Evolutionary conservation across 2,113 vertebrate genomes (phyloP).

Genomic region (Cepphus grylle): DNA sequence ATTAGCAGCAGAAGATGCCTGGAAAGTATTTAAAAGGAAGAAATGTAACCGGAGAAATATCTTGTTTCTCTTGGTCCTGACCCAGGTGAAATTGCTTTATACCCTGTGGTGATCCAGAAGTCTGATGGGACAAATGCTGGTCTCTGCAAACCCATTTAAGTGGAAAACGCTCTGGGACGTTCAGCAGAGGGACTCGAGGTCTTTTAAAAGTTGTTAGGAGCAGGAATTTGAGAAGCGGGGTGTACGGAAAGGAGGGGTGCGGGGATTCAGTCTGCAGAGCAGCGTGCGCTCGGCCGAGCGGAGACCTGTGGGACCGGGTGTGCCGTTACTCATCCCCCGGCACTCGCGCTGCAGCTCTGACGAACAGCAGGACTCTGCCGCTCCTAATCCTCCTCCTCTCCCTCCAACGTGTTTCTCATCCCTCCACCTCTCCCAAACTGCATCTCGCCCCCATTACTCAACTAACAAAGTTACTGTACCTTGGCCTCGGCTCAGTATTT

Average conservation of each 20-base stretch:
- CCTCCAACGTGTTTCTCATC: conserved; percentile 28
- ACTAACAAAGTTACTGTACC: background rate
- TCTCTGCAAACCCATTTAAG: background rate
- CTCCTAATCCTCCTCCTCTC: background rate
- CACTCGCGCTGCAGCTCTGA: background rate
- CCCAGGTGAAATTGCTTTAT: background rate
- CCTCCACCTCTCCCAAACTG: background rate
- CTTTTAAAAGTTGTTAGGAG: background rate
- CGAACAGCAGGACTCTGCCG: conserved; percentile 3
- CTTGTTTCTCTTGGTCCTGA: conserved; percentile 30
- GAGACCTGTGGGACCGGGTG: conserved; percentile 36
- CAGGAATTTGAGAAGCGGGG: background rate
- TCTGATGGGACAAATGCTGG: background rate
- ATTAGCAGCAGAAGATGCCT: background rate
- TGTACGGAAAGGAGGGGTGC: background rate
- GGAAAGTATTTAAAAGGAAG: background rate
- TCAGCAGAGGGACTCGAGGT: background rate
- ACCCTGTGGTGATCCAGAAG: background rate
- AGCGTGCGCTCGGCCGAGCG: background rate
- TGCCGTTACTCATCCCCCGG: conserved; percentile 28
- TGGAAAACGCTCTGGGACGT: background rate
- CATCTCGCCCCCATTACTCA: background rate
- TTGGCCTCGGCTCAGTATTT: background rate
- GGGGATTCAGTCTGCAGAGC: background rate
- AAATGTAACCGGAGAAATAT: background rate